A percentile compares a stretch with the other conserved stretches of the same genome.
These are phyloP conservation scores for Thymelicus acteon DNA, from an alignment of 2,888 invertebrate genomes.

Conservation along the genomic window DNA sequence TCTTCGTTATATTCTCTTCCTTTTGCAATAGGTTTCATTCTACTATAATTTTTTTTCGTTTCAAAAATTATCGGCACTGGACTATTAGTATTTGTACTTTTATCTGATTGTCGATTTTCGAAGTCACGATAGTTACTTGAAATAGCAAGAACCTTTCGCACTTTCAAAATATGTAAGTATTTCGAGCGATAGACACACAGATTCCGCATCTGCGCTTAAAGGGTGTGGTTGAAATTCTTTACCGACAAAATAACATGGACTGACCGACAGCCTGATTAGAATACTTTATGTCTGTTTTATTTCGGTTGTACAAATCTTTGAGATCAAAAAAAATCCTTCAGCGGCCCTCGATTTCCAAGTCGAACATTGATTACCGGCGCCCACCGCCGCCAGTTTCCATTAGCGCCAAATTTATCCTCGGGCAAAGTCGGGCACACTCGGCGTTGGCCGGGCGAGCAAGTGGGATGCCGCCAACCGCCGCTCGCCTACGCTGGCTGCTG, in stretches of 20 bases:
- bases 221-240: neutral
- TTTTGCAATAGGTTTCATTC: too few species aligned
- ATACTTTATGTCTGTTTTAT: neutral
- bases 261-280: neutral
- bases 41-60: too few species aligned
- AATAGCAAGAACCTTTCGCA: too few species aligned
- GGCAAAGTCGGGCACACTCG: constrained; percentile 71
- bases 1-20: too few species aligned
- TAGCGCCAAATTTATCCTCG: constrained; percentile 84
- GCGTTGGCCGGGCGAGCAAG: constrained; percentile 64
- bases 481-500: constrained; percentile 43
- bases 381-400: constrained; percentile 75
- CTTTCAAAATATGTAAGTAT: neutral
- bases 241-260: neutral
- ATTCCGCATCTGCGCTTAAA: neutral
- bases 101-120: too few species aligned
- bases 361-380: constrained; percentile 79
- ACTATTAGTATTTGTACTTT: too few species aligned
- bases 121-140: too few species aligned
- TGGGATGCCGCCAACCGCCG: constrained; percentile 58
- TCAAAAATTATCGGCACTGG: too few species aligned
- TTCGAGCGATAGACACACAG: neutral
- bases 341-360: constrained; percentile 70
- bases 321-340: constrained; percentile 50
- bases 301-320: neutral